Base-by-base conservation (phyloP, 2,113 vertebrate species). In the Chamaetylas fuelleborni region DNA sequence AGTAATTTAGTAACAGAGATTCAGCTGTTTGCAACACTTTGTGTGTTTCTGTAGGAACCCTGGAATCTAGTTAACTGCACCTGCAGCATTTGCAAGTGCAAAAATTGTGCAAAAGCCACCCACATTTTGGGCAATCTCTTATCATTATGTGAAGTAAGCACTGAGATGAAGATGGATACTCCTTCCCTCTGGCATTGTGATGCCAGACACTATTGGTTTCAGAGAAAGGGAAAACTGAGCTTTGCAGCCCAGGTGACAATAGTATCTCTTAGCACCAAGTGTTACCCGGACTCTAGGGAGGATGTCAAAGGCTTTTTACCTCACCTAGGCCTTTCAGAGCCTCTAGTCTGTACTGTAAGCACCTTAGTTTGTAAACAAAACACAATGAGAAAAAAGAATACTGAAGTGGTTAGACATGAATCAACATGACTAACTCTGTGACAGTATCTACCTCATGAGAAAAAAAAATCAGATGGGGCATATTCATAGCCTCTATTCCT, bases 341-440 rank as follows among this genome's bases (percentile, higher is more conserved):
- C 24, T 26, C 15, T 31, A 40, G 26, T 42, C 40, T 2, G 2
- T 51, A 23, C 19, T 0, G 0, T 26, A 47, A 91, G 13, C 3
- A 0, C 45, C 34, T 78, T 58, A 76, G 73, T 67, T 82, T 81
- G 76, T 69, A 81, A 93, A 77, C 42, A 94, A 88, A 95, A 62
- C 18, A 62, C 22, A 53, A 4, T 13, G 23, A 71, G 69, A 56
- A 79, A 77, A 62, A 85, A 70, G 28, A 91, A n/a, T 31, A 57
- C 60, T 79, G 4, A 81, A 84, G 26, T 20, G 22, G 8, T 65
- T 72, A 88, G 64, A 81, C 43, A 51, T 53, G 61, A 95, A 67
- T 96, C 88, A 78, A 58, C 33, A 25, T 53, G 36, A 70, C 61
- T 71, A 82, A 62, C 25, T 72, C 53, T 42, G 36, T 61, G 80